Conservation (phyloP, 2,113 vertebrate species). For the Peromyscus polionotus region DNA sequence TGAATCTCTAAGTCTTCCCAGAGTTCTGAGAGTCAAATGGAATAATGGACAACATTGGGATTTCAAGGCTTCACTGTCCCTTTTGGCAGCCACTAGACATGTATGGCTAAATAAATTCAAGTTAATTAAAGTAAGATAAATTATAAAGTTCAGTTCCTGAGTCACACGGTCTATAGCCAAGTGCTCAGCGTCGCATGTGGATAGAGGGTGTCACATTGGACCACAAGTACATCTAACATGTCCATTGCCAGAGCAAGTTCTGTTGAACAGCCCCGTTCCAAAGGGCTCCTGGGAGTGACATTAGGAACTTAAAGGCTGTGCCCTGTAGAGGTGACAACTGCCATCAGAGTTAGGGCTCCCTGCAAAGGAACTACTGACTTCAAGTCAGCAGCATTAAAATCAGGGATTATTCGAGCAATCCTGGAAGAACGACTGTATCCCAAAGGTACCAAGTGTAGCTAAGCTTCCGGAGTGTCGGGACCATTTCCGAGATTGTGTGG, state of each 20-base stretch:
- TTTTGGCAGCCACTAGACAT: background rate
- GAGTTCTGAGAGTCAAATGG: slow-evolving; percentile 46
- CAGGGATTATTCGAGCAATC: background rate
- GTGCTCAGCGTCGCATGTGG: background rate
- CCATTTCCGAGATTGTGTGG: background rate
- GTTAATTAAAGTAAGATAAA: background rate
- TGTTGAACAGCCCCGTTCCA: background rate
- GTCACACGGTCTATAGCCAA: background rate
- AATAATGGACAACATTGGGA: background rate
- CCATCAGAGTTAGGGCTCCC: background rate
- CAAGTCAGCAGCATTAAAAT: slow-evolving; percentile 15
- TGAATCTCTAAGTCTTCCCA: background rate
- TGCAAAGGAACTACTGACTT: background rate
- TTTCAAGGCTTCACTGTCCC: background rate
- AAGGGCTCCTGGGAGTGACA: background rate
- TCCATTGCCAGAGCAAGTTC: background rate
- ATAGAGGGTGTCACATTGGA: background rate
- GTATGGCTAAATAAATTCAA: background rate
- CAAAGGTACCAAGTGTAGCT: background rate
- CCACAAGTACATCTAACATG: background rate
- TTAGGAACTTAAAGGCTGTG: background rate
- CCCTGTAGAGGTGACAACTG: background rate
- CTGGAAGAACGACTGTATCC: background rate
- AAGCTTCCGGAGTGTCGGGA: background rate
- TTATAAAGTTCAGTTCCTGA: background rate